phyloP scores from a whole-genome alignment of 53 echinoderm and acorn worm species.

The Apostichopus leukothele region DNA sequence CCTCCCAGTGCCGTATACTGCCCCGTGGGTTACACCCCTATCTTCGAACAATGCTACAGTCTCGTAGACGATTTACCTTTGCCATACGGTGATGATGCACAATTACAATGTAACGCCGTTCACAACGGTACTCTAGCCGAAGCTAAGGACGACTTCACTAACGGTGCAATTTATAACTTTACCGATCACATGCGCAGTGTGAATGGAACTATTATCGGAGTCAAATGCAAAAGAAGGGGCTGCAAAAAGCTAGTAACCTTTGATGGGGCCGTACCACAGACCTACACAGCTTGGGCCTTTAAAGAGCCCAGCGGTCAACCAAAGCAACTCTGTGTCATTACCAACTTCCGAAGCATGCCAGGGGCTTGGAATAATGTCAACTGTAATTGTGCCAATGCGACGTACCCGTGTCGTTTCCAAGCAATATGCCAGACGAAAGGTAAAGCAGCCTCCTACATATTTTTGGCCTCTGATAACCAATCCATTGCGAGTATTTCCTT shows the following conservation, averaged over 20 bases:
- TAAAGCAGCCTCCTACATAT: neutral
- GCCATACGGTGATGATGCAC: constrained; percentile 16
- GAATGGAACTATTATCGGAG: constrained; percentile 28
- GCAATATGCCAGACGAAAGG: constrained; percentile 32
- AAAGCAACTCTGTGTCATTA: constrained; percentile 20
- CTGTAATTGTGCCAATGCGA: constrained; percentile 24
- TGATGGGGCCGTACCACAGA: neutral
- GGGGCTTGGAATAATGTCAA: constrained; percentile 41
- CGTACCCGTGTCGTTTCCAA: constrained; percentile 40
- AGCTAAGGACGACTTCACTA: constrained; percentile 48
- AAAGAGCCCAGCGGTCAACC: constrained; percentile 42
- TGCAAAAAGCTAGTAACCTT: constrained; percentile 24
- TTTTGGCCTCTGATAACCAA: too few relatives aligned
- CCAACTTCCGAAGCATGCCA: constrained; percentile 17
- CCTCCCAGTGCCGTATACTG: constrained; percentile 10
- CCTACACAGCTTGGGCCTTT: constrained; percentile 32
- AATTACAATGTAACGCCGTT: neutral
- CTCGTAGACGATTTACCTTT: neutral
- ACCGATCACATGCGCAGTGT: neutral
- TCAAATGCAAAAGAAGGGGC: constrained; percentile 13
- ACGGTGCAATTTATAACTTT: constrained; percentile 30
- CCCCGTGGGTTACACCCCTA: neutral
- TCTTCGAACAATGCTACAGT: constrained; percentile 35
- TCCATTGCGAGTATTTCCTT: too few relatives aligned
- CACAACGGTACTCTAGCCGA: constrained; percentile 28